Percentiles rank a stretch among this genome's conserved stretches.
These are phyloP conservation scores for Orchesellides sinensis DNA, from an alignment of 2,888 invertebrate genomes.

Conservation along the genomic window DNA sequence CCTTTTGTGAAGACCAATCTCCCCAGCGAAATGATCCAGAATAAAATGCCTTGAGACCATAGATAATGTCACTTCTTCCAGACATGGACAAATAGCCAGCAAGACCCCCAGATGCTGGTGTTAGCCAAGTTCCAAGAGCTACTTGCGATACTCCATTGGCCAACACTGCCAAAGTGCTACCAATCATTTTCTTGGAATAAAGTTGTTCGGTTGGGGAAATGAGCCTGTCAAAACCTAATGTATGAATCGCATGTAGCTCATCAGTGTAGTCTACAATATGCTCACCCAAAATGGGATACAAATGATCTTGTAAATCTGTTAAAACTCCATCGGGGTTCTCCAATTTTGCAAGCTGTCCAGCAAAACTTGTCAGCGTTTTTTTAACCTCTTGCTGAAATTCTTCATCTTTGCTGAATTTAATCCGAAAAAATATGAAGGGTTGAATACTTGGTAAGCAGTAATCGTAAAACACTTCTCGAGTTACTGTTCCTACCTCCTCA, in stretches of 20 bases:
- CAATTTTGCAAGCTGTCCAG: not conserved
- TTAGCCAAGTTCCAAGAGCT: constrained; percentile 67
- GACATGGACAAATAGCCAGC: constrained; percentile 71
- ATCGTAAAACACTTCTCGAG: not conserved
- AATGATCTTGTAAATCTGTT: not conserved
- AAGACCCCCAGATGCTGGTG: constrained; percentile 65
- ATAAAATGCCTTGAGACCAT: constrained; percentile 57
- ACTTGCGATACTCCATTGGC: constrained; percentile 72
- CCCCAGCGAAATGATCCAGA: constrained; percentile 72
- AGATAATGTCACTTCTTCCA: constrained; percentile 75
- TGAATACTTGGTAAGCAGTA: not conserved
- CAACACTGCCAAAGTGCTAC: not conserved
- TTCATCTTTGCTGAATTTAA: no score
- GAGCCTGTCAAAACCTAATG: constrained; percentile 4
- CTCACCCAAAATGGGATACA: not conserved
- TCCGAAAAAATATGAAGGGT: not conserved
- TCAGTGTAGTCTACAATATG: not conserved
- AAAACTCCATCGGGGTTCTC: not conserved
- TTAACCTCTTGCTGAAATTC: no score
- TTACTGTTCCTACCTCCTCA: not conserved
- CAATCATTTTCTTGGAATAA: constrained; percentile 11
- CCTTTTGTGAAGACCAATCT: constrained; percentile 68
- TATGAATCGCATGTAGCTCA: not conserved
- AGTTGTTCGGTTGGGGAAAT: not conserved
- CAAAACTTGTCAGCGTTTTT: no score